Base-by-base conservation (phyloP, 2,797 vertebrate genomes). In the Gymnoscopelus braueri region DNA sequence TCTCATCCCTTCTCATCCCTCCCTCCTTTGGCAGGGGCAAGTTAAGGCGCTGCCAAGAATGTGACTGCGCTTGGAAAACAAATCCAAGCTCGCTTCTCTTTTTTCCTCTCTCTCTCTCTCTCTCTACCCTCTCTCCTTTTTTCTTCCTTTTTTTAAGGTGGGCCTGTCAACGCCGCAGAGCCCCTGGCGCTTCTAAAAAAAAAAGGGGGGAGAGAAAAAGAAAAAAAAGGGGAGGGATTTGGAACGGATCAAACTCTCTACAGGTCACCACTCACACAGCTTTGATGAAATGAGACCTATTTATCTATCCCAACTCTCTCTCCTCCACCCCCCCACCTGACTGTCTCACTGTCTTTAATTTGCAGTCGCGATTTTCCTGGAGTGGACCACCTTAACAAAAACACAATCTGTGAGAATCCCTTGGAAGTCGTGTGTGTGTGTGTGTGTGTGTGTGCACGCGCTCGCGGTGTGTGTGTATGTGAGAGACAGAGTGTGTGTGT, bases 1-100 rank as follows among this genome's bases (percentile, higher is more conserved):
- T 78, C 72, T 78, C 53, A 69, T 81, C 79, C 77, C 86, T 81
- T 78, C 79, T 81, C 79, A 83, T 86, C 84, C 88, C 83, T 79
- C 72, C 78, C 84, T 78, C 67, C 70, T 80, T 65, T 92, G 90
- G 91, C 89, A 87, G 80, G 74, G 77, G 81, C 75, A 58, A 60
- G 81, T 58, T 7, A 80, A 85, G 84, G 81, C 63, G 70, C 77
- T 88, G 91, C 91, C 92, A 93, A 92, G 90, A 90, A 92, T 90
- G 86, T 89, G 85, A 89, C 88, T 81, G 78, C 66, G 44, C 80
- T 84, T 78, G 77, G 74, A 90, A 90, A 90, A 88, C 81, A 83
- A 87, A 89, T 88, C 72, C 79, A 79, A 44, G 60, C 72, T 74
- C 65, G 61, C 71, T 82, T 84, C 72, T 83, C 26, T 78, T 69